Conservation (phyloP, 2,888 invertebrate genomes). For the Timandra comae region DNA sequence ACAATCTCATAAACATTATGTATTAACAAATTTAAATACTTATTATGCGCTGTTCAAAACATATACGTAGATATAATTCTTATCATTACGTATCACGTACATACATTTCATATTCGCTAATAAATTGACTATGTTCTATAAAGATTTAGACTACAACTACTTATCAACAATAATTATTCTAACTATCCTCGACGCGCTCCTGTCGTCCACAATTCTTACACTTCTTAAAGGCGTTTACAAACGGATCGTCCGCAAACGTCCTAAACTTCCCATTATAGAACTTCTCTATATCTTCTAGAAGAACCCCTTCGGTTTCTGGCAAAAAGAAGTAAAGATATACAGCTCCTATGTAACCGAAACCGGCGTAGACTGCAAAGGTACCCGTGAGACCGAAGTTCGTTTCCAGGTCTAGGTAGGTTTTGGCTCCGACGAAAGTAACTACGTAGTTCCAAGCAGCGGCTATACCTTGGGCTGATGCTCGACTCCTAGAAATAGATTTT, state of each 20-base stretch:
- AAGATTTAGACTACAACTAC: too few relatives aligned
- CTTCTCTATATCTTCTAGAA: conserved; percentile 64
- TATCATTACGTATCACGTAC: too few relatives aligned
- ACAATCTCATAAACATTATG: too few relatives aligned
- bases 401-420: conserved; percentile 67
- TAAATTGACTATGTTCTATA: too few relatives aligned
- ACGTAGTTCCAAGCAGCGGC: conserved; percentile 69
- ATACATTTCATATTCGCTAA: too few relatives aligned
- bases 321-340: conserved; percentile 66
- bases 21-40: too few relatives aligned
- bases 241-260: conserved; percentile 51
- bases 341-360: conserved; percentile 54
- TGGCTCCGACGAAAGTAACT: conserved; percentile 62
- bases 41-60: too few relatives aligned
- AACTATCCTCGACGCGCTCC: too few relatives aligned
- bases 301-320: conserved; percentile 71
- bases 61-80: too few relatives aligned
- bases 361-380: conserved; percentile 63
- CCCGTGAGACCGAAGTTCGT: conserved; percentile 53
- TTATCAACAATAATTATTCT: too few relatives aligned
- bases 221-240: conserved; percentile 44
- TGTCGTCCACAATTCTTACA: conserved; percentile 4
- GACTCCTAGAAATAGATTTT: conserved; percentile 52
- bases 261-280: conserved; percentile 50
- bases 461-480: conserved; percentile 65